Percentiles rank a stretch among this genome's conserved stretches.
These are phyloP conservation scores for Ceyx erithaca DNA, from an alignment of 2,797 vertebrate species.

Conservation along the genomic window DNA sequence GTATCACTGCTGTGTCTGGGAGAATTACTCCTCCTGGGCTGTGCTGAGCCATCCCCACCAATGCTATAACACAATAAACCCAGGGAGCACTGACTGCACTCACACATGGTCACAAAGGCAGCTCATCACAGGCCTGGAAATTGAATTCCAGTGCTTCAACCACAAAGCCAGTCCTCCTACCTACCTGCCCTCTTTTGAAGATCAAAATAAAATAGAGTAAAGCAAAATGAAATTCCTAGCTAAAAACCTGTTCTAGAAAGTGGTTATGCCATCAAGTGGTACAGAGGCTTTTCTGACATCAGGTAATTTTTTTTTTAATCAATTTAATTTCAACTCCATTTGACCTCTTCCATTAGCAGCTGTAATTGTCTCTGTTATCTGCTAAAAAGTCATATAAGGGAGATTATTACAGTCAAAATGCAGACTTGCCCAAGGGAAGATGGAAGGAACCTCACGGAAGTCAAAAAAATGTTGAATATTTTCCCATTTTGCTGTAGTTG, in stretches of 20 bases:
- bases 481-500: neutral
- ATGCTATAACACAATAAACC: neutral
- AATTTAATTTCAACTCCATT: slow-evolving; percentile 11
- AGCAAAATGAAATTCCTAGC: neutral
- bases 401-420: neutral
- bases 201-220: neutral
- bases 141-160: neutral
- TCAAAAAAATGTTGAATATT: neutral
- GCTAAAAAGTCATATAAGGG: neutral
- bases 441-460: neutral
- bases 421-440: neutral
- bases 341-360: slow-evolving; percentile 18
- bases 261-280: neutral
- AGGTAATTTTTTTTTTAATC: neutral
- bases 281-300: neutral
- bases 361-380: slow-evolving; percentile 31
- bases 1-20: neutral
- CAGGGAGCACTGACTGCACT: neutral
- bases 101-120: accelerated
- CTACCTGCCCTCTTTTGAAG: neutral
- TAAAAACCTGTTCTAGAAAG: neutral
- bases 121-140: neutral
- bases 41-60: neutral
- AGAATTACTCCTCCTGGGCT: neutral
- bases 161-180: neutral